A percentile compares a stretch with the other conserved stretches of the same genome.
Evolutionary conservation across 2,113 vertebrate species (phyloP).

Genomic region (Onychostoma macrolepis): DNA sequence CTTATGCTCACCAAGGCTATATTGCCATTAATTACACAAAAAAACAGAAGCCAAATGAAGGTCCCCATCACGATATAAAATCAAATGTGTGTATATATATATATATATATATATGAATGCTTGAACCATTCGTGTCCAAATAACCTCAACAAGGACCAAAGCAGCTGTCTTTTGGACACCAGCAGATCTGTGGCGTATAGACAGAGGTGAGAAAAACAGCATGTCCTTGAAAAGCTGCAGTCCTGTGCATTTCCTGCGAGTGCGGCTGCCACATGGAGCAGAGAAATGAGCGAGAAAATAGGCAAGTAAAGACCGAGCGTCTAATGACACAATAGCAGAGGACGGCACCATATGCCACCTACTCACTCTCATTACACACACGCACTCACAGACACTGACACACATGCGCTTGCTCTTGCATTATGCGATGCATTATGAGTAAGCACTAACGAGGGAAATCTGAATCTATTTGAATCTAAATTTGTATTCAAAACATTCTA

Average conservation of each 20-base stretch:
- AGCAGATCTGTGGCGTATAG: background rate
- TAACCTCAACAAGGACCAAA: background rate
- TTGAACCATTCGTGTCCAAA: background rate
- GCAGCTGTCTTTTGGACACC: background rate
- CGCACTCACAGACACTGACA: slow-evolving; percentile 4
- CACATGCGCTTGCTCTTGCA: background rate
- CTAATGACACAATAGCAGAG: slow-evolving; percentile 44
- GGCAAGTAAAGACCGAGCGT: slow-evolving; percentile 45
- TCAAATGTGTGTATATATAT: background rate
- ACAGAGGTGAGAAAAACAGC: slow-evolving; percentile 25
- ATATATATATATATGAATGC: background rate
- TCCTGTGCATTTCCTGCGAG: slow-evolving; percentile 60
- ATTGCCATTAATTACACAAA: no score
- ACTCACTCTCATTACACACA: slow-evolving; percentile 37
- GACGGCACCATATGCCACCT: slow-evolving; percentile 49
- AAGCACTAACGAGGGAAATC: slow-evolving; percentile 21
- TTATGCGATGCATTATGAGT: slow-evolving; percentile 11
- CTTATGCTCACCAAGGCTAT: no score
- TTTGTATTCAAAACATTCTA: background rate
- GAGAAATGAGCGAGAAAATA: slow-evolving; percentile 46
- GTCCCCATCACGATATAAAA: background rate
- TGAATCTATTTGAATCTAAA: slow-evolving; percentile 1
- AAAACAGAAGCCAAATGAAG: background rate
- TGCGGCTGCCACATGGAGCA: slow-evolving; percentile 54
- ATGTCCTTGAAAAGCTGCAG: slow-evolving; percentile 71